Evolutionary conservation across 1,140 invertebrate genomes (phyloP).

Genomic region (Anastrepha obliqua): DNA sequence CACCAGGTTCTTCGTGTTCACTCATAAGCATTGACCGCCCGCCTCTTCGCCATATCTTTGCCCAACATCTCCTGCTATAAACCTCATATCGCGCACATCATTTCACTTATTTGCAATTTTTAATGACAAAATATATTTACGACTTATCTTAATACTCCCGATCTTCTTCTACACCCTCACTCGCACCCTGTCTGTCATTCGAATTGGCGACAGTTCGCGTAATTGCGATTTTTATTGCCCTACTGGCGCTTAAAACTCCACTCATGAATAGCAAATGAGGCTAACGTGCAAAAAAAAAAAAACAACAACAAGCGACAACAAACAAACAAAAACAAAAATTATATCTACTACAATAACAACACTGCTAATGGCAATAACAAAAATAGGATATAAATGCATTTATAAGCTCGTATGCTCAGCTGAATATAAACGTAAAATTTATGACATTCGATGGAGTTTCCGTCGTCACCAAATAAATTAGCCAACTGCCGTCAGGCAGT

Average conservation of each 20-base stretch:
- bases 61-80: neutral
- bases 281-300: conserved; percentile 2
- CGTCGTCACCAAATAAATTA: conserved; percentile 39
- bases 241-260: conserved; percentile 19
- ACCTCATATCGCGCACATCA: neutral
- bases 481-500: neutral
- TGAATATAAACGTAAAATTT: conserved; percentile 40
- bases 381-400: conserved; percentile 10
- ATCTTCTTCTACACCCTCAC: neutral
- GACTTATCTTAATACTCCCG: conserved; percentile 28
- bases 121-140: conserved; percentile 51
- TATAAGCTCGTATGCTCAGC: neutral
- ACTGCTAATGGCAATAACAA: conserved; percentile 4
- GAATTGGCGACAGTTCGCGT: neutral
- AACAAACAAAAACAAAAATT: neutral
- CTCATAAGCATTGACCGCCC: neutral
- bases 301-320: neutral
- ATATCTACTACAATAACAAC: neutral
- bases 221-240: conserved; percentile 37
- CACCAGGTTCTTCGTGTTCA: neutral
- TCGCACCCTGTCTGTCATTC: too few species aligned
- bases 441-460: conserved; percentile 9
- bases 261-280: conserved; percentile 54
- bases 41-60: neutral
- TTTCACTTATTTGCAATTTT: conserved; percentile 29